These are phyloP conservation scores for Sinonovacula constricta DNA, from an alignment of 1,140 invertebrate species.

Conservation along the genomic window DNA sequence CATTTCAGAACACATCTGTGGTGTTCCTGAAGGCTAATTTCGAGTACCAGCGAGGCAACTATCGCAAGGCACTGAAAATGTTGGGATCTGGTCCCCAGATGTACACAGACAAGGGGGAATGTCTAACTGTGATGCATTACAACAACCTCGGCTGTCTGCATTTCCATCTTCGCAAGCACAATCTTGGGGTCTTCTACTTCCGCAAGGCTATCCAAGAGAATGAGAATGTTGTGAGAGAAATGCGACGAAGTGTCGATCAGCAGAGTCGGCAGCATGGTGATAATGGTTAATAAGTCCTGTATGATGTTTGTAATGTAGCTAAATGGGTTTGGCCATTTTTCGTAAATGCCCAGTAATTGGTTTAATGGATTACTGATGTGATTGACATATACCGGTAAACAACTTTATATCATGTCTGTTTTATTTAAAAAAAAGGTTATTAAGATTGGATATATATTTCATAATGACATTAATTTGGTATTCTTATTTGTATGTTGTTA, in stretches of 20 bases:
- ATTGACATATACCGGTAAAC: too few species aligned
- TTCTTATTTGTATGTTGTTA: too few species aligned
- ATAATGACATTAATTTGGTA: too few species aligned
- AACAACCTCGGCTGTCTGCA: conserved; percentile 95
- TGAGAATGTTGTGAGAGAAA: conserved; percentile 81
- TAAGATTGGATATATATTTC: too few species aligned
- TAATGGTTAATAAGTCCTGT: too few species aligned
- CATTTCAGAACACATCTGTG: conserved; percentile 81
- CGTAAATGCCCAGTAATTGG: too few species aligned
- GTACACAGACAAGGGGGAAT: conserved; percentile 65
- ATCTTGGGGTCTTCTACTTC: conserved; percentile 91
- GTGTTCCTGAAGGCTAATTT: conserved; percentile 85
- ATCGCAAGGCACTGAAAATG: conserved; percentile 84
- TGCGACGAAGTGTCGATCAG: conserved; percentile 56
- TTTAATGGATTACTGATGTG: too few species aligned
- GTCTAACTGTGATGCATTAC: conserved; percentile 85
- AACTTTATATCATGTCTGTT: too few species aligned
- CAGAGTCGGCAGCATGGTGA: conserved; percentile 50
- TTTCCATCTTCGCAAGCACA: conserved; percentile 91
- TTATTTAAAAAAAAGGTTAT: too few species aligned
- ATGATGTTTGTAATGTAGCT: too few species aligned
- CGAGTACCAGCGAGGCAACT: conserved; percentile 85
- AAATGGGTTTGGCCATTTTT: too few species aligned
- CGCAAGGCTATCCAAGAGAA: conserved; percentile 91
- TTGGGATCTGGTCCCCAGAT: conserved; percentile 80